These are phyloP conservation scores for Episyrphus balteatus DNA, from an alignment of 1,140 invertebrate species.

Conservation along the genomic window DNA sequence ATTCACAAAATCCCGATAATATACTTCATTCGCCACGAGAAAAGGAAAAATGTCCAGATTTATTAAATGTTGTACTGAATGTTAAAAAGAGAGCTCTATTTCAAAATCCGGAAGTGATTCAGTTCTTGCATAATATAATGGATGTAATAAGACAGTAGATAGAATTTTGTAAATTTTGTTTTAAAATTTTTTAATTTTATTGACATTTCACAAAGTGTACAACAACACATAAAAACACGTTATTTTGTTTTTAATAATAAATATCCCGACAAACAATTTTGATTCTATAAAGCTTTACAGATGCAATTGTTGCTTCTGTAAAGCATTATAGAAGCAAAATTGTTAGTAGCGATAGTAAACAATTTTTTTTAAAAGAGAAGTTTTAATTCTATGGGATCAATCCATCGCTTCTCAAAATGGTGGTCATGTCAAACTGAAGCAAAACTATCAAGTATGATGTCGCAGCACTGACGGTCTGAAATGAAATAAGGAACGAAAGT, in stretches of 20 bases:
- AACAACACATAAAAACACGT: no score
- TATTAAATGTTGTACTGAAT: conserved; percentile 25
- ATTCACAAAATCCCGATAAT: background rate
- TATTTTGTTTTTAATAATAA: no score
- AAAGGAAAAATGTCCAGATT: conserved; percentile 25
- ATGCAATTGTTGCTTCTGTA: no score
- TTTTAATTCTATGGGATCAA: no score
- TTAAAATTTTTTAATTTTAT: no score
- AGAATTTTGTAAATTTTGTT: background rate
- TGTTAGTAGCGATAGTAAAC: no score
- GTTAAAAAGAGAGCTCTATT: conserved; percentile 24
- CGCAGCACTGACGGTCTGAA: conserved; percentile 33
- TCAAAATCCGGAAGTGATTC: conserved; percentile 26
- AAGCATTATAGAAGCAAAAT: no score
- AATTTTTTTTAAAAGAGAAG: no score
- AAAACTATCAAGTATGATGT: conserved; percentile 36
- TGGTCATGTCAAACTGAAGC: conserved; percentile 35
- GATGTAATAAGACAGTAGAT: conserved; percentile 12
- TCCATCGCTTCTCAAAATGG: conserved; percentile 27
- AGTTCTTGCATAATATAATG: conserved; percentile 21
- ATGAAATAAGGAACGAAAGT: conserved; percentile 6
- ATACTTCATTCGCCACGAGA: conserved; percentile 10
- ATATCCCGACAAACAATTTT: no score
- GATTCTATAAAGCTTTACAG: no score
- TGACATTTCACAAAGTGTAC: no score